phyloP scores from a whole-genome alignment of 2,113 vertebrate genomes.

The Daboia siamensis region DNA sequence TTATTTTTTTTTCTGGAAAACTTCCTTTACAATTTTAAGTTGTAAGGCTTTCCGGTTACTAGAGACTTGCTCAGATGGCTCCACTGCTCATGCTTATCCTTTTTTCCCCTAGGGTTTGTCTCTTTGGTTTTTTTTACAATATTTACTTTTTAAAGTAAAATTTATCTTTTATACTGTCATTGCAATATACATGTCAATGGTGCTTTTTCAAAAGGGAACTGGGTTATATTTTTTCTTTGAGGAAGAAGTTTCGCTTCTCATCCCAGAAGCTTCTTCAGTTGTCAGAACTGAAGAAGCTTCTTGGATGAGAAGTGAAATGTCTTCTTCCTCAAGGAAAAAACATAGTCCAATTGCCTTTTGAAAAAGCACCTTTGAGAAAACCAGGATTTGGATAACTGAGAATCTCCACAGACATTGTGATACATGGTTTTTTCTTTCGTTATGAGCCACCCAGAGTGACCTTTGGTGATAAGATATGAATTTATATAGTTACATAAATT shows the following conservation, averaged over 20 bases:
- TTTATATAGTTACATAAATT: background rate
- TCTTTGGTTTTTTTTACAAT: background rate
- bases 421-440: background rate
- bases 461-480: background rate
- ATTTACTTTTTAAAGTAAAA: background rate
- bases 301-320: background rate
- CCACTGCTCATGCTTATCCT: background rate
- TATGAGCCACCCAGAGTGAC: background rate
- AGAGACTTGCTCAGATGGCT: too few species aligned
- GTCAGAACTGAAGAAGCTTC: background rate
- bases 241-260: background rate
- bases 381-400: background rate
- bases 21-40: background rate
- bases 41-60: background rate
- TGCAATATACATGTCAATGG: background rate
- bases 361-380: background rate
- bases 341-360: background rate
- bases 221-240: background rate
- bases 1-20: background rate
- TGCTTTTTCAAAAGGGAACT: background rate
- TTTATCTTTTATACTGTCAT: background rate
- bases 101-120: background rate
- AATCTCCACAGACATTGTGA: background rate
- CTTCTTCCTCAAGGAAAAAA: background rate
- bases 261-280: background rate